These are phyloP conservation scores for Xyliphius kryptos DNA, from an alignment of 2,113 vertebrate species.

Conservation along the genomic window DNA sequence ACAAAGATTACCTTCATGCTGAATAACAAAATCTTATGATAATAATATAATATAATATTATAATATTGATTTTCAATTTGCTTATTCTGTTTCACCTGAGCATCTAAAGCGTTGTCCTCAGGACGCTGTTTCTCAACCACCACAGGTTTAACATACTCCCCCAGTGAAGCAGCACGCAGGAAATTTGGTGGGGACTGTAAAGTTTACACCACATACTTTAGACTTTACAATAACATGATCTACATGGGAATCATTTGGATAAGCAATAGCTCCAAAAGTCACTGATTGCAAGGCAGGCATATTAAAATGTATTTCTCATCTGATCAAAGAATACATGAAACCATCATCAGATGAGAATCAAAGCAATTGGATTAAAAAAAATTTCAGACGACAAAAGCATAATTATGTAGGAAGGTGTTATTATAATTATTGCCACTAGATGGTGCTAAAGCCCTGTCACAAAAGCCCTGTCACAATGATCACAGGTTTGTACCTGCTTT, in stretches of 20 bases:
- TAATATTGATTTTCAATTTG: not conserved
- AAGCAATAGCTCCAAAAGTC: no score
- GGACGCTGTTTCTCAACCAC: slow-evolving; percentile 67
- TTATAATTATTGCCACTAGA: no score
- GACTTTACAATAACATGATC: no score
- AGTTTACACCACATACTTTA: not conserved
- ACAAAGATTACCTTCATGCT: not conserved
- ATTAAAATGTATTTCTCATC: no score
- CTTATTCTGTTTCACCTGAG: slow-evolving; percentile 42
- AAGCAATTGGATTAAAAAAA: not conserved
- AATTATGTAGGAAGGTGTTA: no score
- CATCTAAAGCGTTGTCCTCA: slow-evolving; percentile 51
- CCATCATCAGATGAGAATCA: no score
- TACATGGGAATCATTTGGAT: no score
- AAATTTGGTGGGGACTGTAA: slow-evolving; percentile 87
- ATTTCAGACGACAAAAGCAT: not conserved
- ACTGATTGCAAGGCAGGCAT: no score
- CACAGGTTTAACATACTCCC: slow-evolving; percentile 84
- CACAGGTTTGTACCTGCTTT: no score
- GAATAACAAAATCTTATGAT: not conserved
- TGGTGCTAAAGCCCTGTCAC: no score
- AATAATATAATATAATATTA: slow-evolving; percentile 11
- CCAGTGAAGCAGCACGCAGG: slow-evolving; percentile 82
- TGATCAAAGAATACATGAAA: no score
- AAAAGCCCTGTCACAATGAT: no score